Evolutionary conservation across 1,140 invertebrate species (phyloP), one percentile per base, ranked within the genome.

Genomic region (Apis cerana): DNA sequence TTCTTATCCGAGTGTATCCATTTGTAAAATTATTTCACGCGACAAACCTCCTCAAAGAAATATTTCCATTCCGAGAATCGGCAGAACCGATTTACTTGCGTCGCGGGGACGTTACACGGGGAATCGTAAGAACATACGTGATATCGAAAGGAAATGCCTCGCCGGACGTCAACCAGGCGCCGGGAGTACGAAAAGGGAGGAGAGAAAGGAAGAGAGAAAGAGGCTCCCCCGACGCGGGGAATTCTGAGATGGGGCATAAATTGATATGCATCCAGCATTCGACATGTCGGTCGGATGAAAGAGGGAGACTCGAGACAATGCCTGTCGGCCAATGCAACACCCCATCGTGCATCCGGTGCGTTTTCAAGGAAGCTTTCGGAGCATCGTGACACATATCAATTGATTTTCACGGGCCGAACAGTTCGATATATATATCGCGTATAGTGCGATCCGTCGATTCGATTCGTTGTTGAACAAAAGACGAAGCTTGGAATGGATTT

Each of bases 261-360:
- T 92, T 92, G 84, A 89, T 91, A 92, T 92, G 91, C 91, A 90
- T 90, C 85, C 89, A 87, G 89, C 91, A 92, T 91, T 91, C 89
- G 86, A 92, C 91, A 90, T 90, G 91, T 91, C 92, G 92, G 92
- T 88, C 85, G 91, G 91, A 93, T 93, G 87, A 93, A 93, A 93
- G 92, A 91, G 80, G 85, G 80, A 87, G 88, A 85, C 80, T 75
- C 76, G 80, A 92, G 90, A 93, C 91, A 93, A 93, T 92, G 86
- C 88, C 89, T 80, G 90, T 89, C 89, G 90, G 61, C 86, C 86
- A 80, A 87, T 43, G 90, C 89, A 75, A 75, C 71, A 89, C 80
- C 83, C 87, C 88, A 85, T 88, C 87, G 85, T 83, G 89, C 91
- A 92, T 93, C 92, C 92, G 92, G 92, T 88, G 88, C 89, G 88